A percentile compares a stretch with the other conserved stretches of the same genome.
Evolutionary conservation across 1,140 invertebrate genomes (phyloP).

Genomic region (Drosophila triauraria): DNA sequence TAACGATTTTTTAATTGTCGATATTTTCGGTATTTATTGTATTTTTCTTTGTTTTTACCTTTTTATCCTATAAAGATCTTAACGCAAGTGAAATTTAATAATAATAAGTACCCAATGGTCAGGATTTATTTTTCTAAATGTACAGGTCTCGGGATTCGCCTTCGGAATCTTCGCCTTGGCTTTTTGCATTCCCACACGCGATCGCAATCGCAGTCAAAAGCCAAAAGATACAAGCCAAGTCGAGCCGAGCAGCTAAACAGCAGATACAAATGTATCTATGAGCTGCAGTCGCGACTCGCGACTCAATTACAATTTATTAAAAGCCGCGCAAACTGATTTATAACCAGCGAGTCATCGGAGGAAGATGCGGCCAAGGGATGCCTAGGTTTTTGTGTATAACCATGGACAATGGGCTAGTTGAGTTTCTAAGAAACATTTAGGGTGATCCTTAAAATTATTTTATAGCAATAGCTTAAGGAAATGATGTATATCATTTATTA

Average conservation of each 20-base stretch:
- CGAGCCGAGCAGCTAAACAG: conserved; percentile 39
- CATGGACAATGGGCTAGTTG: conserved; percentile 15
- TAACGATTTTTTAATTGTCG: too few relatives aligned
- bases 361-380: conserved; percentile 34
- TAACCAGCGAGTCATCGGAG: conserved; percentile 55
- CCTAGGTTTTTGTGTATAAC: conserved; percentile 10
- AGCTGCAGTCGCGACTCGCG: conserved; percentile 74
- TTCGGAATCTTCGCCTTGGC: conserved; percentile 47
- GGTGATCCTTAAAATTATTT: too few relatives aligned
- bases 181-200: conserved; percentile 80
- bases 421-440: neutral
- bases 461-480: too few relatives aligned
- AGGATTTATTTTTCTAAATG: neutral
- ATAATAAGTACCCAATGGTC: neutral
- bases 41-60: too few relatives aligned
- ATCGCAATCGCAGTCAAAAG: conserved; percentile 63
- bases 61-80: too few relatives aligned
- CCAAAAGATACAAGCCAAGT: conserved; percentile 30
- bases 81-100: neutral
- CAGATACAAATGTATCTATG: conserved; percentile 80
- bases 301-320: conserved; percentile 84
- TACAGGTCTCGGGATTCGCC: conserved; percentile 3
- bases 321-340: conserved; percentile 81
- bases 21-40: too few relatives aligned
- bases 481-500: too few relatives aligned